phyloP scores from a whole-genome alignment of 1,140 invertebrate species.

The Grapholita molesta region DNA sequence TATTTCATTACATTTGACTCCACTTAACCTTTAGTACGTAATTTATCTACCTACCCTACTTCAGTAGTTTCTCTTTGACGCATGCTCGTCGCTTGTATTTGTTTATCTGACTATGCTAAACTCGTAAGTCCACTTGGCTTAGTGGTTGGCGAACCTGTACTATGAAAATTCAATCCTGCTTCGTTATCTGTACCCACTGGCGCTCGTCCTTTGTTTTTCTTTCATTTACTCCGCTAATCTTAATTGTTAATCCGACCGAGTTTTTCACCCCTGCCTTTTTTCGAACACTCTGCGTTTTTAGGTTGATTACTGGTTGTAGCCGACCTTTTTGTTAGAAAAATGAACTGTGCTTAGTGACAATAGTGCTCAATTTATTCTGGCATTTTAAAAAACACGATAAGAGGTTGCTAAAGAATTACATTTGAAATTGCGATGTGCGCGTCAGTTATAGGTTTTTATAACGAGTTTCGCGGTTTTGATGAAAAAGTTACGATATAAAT shows the following conservation, averaged over 20 bases:
- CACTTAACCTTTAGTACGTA: no score
- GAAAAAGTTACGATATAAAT: background rate
- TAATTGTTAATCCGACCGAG: constrained; percentile 6
- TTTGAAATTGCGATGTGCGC: background rate
- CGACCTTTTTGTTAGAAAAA: background rate
- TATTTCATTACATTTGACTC: no score
- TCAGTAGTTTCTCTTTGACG: no score
- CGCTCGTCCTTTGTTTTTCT: constrained; percentile 14
- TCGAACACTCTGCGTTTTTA: background rate
- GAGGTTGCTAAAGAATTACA: background rate
- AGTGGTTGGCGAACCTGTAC: background rate
- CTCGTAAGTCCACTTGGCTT: background rate
- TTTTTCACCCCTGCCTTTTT: constrained; percentile 12
- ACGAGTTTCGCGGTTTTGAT: background rate
- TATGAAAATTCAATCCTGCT: constrained; percentile 8
- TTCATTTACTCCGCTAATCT: constrained; percentile 7
- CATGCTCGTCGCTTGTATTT: no score
- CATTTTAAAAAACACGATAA: background rate
- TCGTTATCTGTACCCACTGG: background rate
- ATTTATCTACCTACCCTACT: no score
- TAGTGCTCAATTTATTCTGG: background rate
- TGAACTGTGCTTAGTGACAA: background rate
- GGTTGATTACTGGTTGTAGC: background rate
- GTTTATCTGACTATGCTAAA: no score
- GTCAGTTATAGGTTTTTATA: background rate